These are phyloP conservation scores for Sibirionetta formosa DNA, from an alignment of 2,797 vertebrate species.

Conservation along the genomic window DNA sequence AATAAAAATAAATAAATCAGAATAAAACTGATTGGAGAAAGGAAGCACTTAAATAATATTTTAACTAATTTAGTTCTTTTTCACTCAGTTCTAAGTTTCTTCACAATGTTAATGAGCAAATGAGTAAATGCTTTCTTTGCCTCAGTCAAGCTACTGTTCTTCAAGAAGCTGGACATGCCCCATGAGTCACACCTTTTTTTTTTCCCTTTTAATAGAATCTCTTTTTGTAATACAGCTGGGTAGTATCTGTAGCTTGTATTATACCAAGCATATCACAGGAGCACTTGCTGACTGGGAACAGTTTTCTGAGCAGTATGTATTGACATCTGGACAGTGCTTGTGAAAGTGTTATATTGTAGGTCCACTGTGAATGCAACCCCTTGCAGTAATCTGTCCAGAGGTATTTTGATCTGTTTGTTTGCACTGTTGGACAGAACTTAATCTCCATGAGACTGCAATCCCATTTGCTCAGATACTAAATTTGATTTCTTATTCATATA, in stretches of 20 bases:
- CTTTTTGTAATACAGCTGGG: not conserved
- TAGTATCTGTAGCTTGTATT: not conserved
- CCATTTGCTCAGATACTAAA: conserved; percentile 55
- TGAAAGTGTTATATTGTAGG: not conserved
- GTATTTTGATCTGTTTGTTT: conserved; percentile 37
- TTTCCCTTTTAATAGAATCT: not conserved
- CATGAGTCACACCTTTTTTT: not conserved
- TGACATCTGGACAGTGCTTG: not conserved
- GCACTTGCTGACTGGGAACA: not conserved
- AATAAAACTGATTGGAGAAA: not conserved
- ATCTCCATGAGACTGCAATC: conserved; percentile 41
- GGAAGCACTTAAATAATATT: not conserved
- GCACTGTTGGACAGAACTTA: not conserved
- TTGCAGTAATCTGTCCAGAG: conserved; percentile 6
- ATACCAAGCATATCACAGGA: not conserved
- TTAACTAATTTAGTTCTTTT: not conserved
- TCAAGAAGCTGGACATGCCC: not conserved
- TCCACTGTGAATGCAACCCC: not conserved
- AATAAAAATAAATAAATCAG: not conserved
- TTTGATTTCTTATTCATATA: conserved; percentile 61
- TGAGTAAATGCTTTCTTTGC: not conserved
- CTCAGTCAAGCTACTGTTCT: not conserved
- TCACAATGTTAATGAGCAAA: not conserved
- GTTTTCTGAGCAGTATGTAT: not conserved
- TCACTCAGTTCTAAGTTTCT: not conserved